Base-by-base conservation (phyloP, 2,888 invertebrate species). In the Eupithecia abbreviata region DNA sequence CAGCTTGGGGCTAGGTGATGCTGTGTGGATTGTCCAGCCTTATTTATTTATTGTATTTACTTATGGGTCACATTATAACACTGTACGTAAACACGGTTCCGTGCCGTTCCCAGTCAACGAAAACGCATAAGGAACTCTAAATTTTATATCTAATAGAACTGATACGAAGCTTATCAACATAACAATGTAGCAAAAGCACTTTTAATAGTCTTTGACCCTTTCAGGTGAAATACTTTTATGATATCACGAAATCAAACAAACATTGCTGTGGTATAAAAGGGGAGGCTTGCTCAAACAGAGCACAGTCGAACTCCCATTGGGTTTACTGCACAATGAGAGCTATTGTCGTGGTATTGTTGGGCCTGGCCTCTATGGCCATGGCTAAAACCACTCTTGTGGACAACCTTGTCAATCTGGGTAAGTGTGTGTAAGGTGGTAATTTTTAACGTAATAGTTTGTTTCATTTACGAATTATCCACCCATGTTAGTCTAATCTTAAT, bases 301-400 rank as follows among this genome's bases (percentile, higher is more conserved):
- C 81, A 91, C 92, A 93, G 92, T 93, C 90, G 85, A 83, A 82
- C 85, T 87, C 85, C 79, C 81, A 83, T 74, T 80, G 88, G 84
- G 88, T 87, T 83, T 80, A 85, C 89, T 89, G 88, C 89, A 91
- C 82, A 83, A 94, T 94, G 94, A 93, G 86, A 88, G 89, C 87
- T 82, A 82, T 89, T 74, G 82, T 89, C 71, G 79, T 91, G 79
- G 79, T 92, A 73, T 81, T 91, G 18, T 82, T 91, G 77, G 90
- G 92, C 88, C 86, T 93, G 80, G 91, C 90, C 87, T 91, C 90
- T 70, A 67, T 88, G 84, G 91, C 92, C 84, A 82, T 88, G 85
- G 93, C 92, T 80, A 73, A 67, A 49, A 72, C 74, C 45, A 87
- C 88, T 58, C 89, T 90, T 71, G 88, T 88, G 10, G 92, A 91